Base-by-base conservation (phyloP, 2,113 vertebrate genomes). In the Eurypyga helias region DNA sequence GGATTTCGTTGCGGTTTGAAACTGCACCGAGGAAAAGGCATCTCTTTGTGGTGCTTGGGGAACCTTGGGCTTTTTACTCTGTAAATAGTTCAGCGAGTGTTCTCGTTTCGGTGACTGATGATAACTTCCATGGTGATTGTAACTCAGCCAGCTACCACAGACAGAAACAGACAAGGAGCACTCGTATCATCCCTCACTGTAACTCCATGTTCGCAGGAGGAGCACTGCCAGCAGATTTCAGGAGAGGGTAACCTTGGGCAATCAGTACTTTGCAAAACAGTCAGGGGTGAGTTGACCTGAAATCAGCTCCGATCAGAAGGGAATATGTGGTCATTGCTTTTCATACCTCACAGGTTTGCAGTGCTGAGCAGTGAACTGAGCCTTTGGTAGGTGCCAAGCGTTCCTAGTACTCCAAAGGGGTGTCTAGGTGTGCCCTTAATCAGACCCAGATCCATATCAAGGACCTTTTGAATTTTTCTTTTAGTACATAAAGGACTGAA, bases 71-170 rank as follows among this genome's bases (percentile, higher is more conserved):
- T 9, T 90, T 93, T 93, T 81, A n/a, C 38, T 78, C 55, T 48
- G 49, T 41, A 70, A 85, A 92, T 8, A 58, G 78, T 71, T 90
- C 64, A 83, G 85, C 6, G 54, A 25, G 25, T 20, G 41, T 62
- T 94, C 75, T 90, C 71, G 38, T 91, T 90, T 82, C 60, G 1
- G 64, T 28, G 71, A 41, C 73, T 73, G 78, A 57, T 85, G 93
- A 94, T 88, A 96, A 83, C 87, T 96, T 95, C 94, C 83, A 89
- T 84, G 81, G 87, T 88, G 85, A 90, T 28, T 88, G 84, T 88
- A 90, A 70, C 83, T 80, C 64, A 77, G 96, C 70, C 70, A 85
- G 70, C 73, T 60, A 71, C 69, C 16, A 17, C 55, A 79, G 77
- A 51, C 60, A 87, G 65, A 41, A 84, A 77, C 60, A 86, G 69